phyloP scores from a whole-genome alignment of 2,113 vertebrate species.

The Cynopterus brachyotis region DNA sequence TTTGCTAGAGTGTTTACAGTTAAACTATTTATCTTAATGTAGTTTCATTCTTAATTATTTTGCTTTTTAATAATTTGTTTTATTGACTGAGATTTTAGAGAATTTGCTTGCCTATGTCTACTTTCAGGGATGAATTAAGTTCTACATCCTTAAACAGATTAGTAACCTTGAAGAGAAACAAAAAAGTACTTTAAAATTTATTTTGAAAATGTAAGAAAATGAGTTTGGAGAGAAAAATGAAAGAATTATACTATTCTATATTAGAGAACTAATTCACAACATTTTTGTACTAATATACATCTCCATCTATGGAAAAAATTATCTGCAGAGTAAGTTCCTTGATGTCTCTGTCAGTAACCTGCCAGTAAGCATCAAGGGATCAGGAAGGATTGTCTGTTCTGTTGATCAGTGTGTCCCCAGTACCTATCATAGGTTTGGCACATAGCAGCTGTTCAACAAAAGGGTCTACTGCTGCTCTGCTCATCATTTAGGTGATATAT shows the following conservation, averaged over 20 bases:
- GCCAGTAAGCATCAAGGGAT: not conserved
- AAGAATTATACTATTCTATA: not conserved
- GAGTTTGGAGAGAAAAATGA: not conserved
- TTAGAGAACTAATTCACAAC: not conserved
- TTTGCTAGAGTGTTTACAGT: not conserved
- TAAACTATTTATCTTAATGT: not conserved
- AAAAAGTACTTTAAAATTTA: not conserved
- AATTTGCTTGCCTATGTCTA: not conserved
- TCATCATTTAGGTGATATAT: not conserved
- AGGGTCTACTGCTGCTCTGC: not conserved
- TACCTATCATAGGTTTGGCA: not conserved
- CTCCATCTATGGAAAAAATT: not conserved
- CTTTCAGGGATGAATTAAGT: not conserved
- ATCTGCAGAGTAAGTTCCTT: not conserved
- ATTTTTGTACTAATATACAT: not conserved
- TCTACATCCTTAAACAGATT: not conserved
- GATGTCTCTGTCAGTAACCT: not conserved
- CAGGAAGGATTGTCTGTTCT: not conserved
- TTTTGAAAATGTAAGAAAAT: not conserved
- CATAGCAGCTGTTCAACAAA: not conserved
- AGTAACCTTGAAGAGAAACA: not conserved
- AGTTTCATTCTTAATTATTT: not conserved
- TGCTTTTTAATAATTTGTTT: not conserved
- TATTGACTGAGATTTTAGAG: not conserved
- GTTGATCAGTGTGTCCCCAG: not conserved